Evolutionary conservation across 2,113 vertebrate species (phyloP).

Genomic region (Silurus glanis): DNA sequence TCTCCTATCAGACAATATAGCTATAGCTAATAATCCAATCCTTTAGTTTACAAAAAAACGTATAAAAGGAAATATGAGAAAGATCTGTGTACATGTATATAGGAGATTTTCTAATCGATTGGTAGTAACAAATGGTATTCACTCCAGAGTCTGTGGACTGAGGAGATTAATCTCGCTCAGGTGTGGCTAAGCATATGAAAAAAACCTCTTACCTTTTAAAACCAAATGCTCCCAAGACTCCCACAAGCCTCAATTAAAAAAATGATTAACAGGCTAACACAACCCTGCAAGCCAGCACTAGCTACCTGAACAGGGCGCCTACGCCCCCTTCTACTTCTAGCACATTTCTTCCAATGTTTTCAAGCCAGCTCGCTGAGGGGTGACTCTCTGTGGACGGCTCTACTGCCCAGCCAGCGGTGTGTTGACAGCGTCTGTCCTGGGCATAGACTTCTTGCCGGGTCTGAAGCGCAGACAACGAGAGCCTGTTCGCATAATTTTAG

Average conservation of each 20-base stretch:
- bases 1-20: not conserved
- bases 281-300: not conserved
- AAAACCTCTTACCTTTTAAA: constrained; percentile 41
- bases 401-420: constrained; percentile 4
- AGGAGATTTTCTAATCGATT: too few species aligned
- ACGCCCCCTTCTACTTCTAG: not conserved
- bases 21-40: not conserved
- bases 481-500: constrained; percentile 68
- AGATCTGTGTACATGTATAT: not conserved
- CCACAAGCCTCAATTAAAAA: not conserved
- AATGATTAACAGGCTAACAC: not conserved
- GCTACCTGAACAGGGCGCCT: not conserved
- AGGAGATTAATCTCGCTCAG: not conserved
- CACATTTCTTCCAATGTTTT: constrained; percentile 10
- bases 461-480: constrained; percentile 62
- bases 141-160: too few species aligned
- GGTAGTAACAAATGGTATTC: too few species aligned
- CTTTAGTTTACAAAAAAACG: not conserved
- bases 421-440: constrained; percentile 20
- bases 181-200: not conserved
- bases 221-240: constrained; percentile 7
- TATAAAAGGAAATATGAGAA: not conserved
- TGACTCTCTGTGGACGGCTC: constrained; percentile 8
- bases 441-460: constrained; percentile 42
- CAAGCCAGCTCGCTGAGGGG: not conserved